Percentiles rank a stretch among this genome's conserved stretches.
Evolutionary conservation across 2,888 invertebrate genomes (phyloP).

Genomic region (Deilephila porcellus): DNA sequence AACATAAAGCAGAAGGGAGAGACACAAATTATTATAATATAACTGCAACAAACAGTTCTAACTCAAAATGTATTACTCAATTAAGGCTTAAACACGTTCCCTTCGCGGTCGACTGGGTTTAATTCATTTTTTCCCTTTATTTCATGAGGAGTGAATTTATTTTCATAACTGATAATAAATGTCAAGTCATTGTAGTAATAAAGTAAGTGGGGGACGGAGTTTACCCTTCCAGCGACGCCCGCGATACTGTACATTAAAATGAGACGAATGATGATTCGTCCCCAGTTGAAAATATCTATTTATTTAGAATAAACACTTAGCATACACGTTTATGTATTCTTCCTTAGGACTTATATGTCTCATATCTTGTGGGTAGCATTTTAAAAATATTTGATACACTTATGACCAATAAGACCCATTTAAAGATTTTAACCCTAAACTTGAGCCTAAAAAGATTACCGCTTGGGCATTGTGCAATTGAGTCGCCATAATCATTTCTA

Average conservation of each 20-base stretch:
- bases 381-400: no score
- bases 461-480: no score
- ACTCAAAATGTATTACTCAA: slow-evolving; percentile 67
- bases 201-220: slow-evolving; percentile 61
- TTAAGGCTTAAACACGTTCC: slow-evolving; percentile 64
- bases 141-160: slow-evolving; percentile 70
- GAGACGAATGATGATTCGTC: background rate
- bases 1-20: slow-evolving; percentile 52
- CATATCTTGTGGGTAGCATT: no score
- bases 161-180: slow-evolving; percentile 80
- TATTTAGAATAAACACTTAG: no score
- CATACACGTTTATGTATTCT: no score
- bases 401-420: no score
- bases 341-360: no score
- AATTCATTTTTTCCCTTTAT: slow-evolving; percentile 70
- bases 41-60: slow-evolving; percentile 62
- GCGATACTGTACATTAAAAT: slow-evolving; percentile 36
- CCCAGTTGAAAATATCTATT: background rate
- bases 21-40: slow-evolving; percentile 62
- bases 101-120: slow-evolving; percentile 60
- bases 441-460: no score
- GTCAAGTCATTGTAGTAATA: slow-evolving; percentile 78
- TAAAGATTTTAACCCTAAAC: no score
- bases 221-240: slow-evolving; percentile 52
- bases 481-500: no score